Conservation (phyloP, 1,140 invertebrate species). For the Drosophila littoralis region DNA sequence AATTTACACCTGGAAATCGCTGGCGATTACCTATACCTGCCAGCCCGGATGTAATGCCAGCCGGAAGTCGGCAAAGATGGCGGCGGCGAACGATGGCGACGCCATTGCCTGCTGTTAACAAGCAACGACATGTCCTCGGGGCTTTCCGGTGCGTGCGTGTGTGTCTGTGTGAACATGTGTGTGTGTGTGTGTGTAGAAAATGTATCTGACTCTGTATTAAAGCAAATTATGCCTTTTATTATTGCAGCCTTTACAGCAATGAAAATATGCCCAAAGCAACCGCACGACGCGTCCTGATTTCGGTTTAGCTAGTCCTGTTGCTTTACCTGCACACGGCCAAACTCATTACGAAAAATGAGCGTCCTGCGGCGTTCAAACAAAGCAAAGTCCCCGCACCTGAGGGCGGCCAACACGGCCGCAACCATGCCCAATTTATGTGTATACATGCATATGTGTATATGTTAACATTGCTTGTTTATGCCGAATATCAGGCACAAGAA, state of each 20-base stretch:
- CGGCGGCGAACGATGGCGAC: conserved; percentile 20
- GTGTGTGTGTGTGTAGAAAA: conserved; percentile 41
- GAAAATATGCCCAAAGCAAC: conserved; percentile 48
- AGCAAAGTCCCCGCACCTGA: conserved; percentile 62
- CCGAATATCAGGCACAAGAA: conserved; percentile 68
- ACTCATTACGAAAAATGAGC: conserved; percentile 82
- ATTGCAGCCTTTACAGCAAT: conserved; percentile 41
- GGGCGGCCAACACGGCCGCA: conserved; percentile 7
- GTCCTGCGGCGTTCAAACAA: conserved; percentile 80
- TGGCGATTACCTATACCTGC: conserved; percentile 44
- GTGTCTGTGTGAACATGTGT: conserved; percentile 19
- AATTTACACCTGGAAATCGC: conserved; percentile 62
- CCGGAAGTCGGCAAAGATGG: conserved; percentile 68
- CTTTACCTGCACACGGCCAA: conserved; percentile 58
- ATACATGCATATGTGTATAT: conserved; percentile 21
- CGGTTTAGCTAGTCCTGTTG: conserved; percentile 14
- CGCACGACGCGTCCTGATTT: conserved; percentile 32
- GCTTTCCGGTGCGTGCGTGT: conserved; percentile 23
- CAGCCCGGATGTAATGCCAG: conserved; percentile 69
- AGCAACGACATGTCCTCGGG: conserved; percentile 51
- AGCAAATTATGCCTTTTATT: conserved; percentile 68
- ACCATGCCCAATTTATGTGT: conserved; percentile 36
- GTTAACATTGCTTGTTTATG: conserved; percentile 68
- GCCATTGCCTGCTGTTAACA: conserved; percentile 59
- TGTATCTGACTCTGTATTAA: conserved; percentile 47